Evolutionary conservation across 2,113 vertebrate genomes (phyloP).

Genomic region (Eulemur macaco): DNA sequence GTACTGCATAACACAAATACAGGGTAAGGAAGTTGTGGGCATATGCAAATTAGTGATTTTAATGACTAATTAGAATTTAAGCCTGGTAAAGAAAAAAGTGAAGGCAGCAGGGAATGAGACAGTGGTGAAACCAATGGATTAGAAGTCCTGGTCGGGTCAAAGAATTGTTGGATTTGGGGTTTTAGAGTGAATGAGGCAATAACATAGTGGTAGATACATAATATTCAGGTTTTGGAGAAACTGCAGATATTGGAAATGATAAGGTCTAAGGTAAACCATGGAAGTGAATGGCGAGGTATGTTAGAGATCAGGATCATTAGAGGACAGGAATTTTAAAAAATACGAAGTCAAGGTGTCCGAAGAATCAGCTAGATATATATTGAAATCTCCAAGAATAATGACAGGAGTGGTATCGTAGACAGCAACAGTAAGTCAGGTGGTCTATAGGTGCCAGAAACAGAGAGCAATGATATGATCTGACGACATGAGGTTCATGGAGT

Average conservation of each 20-base stretch:
- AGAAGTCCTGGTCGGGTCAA: neutral
- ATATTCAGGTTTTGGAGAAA: slow-evolving; percentile 28
- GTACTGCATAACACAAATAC: neutral
- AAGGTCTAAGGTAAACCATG: neutral
- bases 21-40: neutral
- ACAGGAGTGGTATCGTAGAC: neutral
- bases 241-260: neutral
- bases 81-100: neutral
- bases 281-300: neutral
- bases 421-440: neutral
- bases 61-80: slow-evolving; percentile 6
- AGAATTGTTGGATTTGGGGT: neutral
- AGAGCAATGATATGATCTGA: neutral
- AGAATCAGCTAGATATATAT: neutral
- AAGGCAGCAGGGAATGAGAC: neutral
- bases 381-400: neutral
- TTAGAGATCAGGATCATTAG: neutral
- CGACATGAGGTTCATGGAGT: neutral
- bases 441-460: neutral
- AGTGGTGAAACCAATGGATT: neutral
- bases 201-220: neutral
- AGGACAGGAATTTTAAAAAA: neutral
- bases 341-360: neutral
- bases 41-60: slow-evolving; percentile 17
- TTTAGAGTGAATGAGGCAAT: neutral